Conservation (phyloP, 1,140 invertebrate species). For the Euura lappo region DNA sequence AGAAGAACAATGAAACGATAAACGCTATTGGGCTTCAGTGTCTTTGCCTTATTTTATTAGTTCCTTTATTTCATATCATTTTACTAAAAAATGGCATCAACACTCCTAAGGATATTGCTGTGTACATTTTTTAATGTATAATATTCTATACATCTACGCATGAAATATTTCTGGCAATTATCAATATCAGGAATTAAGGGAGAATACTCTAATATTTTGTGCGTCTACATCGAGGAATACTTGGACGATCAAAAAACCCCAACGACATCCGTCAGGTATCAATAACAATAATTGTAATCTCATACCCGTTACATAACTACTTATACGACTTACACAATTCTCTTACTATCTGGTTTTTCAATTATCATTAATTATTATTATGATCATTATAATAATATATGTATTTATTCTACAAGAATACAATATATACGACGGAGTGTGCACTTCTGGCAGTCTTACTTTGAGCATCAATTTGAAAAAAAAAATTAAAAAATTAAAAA, state of each 20-base stretch:
- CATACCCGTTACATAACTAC: not conserved
- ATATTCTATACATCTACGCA: not conserved
- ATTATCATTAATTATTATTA: not conserved
- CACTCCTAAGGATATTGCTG: not conserved
- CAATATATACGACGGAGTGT: slow-evolving; percentile 21
- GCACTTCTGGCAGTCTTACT: slow-evolving; percentile 51
- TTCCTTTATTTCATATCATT: too few relatives aligned
- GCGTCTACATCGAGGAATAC: not conserved
- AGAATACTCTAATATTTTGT: not conserved
- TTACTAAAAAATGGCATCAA: too few relatives aligned
- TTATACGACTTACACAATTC: not conserved
- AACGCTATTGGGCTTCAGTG: not conserved
- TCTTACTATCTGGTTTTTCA: not conserved
- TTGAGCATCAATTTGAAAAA: slow-evolving; percentile 41
- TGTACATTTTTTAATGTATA: not conserved
- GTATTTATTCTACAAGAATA: not conserved
- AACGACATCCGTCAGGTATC: not conserved
- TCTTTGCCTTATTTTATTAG: not conserved
- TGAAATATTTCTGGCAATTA: slow-evolving; percentile 1
- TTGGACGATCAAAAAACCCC: not conserved
- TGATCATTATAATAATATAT: not conserved
- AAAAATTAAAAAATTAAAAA: not conserved
- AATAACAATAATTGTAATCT: slow-evolving; percentile 1
- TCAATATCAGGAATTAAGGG: not conserved
- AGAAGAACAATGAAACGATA: too few relatives aligned